Base-by-base conservation (phyloP, 2,113 vertebrate species). In the Mustelus asterias region DNA sequence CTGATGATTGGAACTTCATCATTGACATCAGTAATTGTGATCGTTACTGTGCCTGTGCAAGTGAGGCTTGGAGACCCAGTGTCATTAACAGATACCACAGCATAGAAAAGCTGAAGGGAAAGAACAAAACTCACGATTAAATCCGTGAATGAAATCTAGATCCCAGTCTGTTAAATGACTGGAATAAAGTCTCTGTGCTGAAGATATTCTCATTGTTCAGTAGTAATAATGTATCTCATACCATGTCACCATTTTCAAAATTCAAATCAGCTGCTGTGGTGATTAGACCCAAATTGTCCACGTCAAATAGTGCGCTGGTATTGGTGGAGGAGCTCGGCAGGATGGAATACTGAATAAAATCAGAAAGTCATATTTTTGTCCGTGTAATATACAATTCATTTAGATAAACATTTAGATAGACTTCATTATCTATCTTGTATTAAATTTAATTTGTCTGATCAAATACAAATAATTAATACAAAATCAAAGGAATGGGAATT, bases 21-120 rank as follows among this genome's bases (percentile, higher is more conserved):
- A 93, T 93, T 93, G n/a, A 93, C 60, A 20, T 93, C 89, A 63
- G n/a, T 93, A 93, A 93, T 20, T 93, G 89, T 93, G 54, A 93
- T 93, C 2, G 89, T 93, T 24, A 93, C 89, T 37, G 89, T 93
- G 89, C 89, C 89, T n/a, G 89, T 65, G 60, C 89, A 93, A 10
- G 54, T 0, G 6, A 93, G 89, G 60, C 89, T 65, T 37, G 60
- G 29, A 93, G 89, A 33, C 11, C 58, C 89, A 37, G 9, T 93
- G 60, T 93, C 89, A 93, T 37, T 93, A 37, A 93, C 63, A 37
- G 89, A 65, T 65, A 93, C 0, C 58, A 63, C 89, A 93, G 89
- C 89, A 65, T 93, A 37, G 60, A 93, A 93, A 93, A 65, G 60
- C 90, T 93, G 8, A 37, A 65, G 63, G 58, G 16, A 93, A 93